Base-by-base conservation (phyloP, 2,888 invertebrate species). In the Venusia cambrica region DNA sequence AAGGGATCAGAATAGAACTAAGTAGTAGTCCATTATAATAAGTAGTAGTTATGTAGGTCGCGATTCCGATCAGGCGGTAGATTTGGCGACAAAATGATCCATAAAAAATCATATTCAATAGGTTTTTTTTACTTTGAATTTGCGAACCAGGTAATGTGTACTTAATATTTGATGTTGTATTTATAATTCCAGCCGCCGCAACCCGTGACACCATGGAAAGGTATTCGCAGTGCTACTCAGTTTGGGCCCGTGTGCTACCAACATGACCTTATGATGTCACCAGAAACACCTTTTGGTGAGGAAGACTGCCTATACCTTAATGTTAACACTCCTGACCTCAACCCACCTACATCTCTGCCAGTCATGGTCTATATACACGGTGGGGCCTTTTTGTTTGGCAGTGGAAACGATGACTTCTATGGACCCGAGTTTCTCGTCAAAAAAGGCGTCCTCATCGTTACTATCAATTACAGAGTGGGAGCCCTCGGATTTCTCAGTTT, bases 351-450 rank as follows among this genome's bases (percentile, higher is more conserved):
- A 1, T 57, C 51, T 0, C 30, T 69, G 2, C 71, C 81, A 0
- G 83, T 83, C 1, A 78, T 81, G 81, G 52, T 81, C 2, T 81
- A 62, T 57, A 76, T 83, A 9, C 78, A 83, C 12, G 79, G 78
- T 1, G 81, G 80, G 4, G 81, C 61, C 0, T 79, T 68, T 6
- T 0, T 41, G 1, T 44, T 28, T 26, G 83, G 83, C 4, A 73
- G 70, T 36, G 78, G 79, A 3, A 62, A 72, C 31, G 64, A 73
- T 9, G 55, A 67, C 6, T 2, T 67, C 0, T 77, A 73, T 24
- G 80, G 79, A 0, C 85, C 87, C 1, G 69, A 84, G 25, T 80
- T 71, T 31, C 60, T 87, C 0, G 37, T 85, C 4, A 64, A 60
- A 37, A 65, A 77, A 22, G 72, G 59, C 7, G 64, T 87, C 0